These are phyloP conservation scores for Papilio demoleus DNA, from an alignment of 2,888 invertebrate species.

Conservation along the genomic window DNA sequence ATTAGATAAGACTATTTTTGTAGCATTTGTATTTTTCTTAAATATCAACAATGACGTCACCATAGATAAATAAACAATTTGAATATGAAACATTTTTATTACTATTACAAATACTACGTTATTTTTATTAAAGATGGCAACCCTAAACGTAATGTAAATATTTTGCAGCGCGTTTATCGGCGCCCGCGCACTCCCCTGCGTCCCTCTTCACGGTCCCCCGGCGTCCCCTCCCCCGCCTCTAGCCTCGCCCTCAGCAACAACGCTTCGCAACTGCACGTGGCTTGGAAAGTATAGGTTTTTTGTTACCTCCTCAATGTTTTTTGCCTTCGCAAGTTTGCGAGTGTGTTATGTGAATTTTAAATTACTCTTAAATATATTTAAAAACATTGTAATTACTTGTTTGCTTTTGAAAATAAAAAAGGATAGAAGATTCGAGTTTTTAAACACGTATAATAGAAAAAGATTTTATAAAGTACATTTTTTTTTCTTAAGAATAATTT, in stretches of 20 bases:
- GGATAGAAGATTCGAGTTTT: neutral
- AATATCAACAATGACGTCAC: neutral
- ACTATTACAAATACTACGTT: no score
- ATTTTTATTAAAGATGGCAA: no score
- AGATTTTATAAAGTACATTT: neutral
- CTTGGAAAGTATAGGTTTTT: conserved; percentile 1
- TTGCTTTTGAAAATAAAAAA: neutral
- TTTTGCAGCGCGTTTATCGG: conserved; percentile 23
- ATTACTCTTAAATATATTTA: neutral
- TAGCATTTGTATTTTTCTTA: neutral
- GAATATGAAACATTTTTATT: neutral
- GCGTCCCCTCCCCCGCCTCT: neutral
- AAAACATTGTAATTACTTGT: neutral
- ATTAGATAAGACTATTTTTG: neutral
- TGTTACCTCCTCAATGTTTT: conserved; percentile 6
- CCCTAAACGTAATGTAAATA: conserved; percentile 22
- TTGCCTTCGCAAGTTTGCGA: neutral
- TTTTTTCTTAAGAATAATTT: no score
- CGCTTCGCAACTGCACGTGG: conserved; percentile 22
- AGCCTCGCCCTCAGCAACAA: neutral
- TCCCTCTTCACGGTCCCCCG: neutral
- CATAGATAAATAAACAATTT: neutral
- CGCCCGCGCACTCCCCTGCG: conserved; percentile 14
- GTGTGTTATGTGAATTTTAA: neutral
- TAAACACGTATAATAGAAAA: neutral